Evolutionary conservation across 1,140 invertebrate genomes (phyloP).

Genomic region (Brachionus asplanchnoidis): DNA sequence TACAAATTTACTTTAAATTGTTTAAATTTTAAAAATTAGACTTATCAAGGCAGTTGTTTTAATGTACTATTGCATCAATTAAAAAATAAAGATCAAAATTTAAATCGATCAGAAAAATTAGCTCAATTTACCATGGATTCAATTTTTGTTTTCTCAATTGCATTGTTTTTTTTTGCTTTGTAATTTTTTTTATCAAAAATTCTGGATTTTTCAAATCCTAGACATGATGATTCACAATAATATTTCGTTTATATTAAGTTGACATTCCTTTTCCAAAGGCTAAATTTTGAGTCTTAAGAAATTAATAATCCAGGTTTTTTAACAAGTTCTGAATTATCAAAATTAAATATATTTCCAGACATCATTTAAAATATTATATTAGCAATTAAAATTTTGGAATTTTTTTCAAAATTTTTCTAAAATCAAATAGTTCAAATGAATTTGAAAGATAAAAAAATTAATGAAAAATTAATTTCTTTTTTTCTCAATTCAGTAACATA

Average conservation of each 20-base stretch:
- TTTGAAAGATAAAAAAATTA: no score
- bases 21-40: neutral
- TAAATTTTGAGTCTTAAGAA: neutral
- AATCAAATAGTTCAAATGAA: neutral
- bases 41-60: neutral
- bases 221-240: neutral
- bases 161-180: neutral
- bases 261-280: neutral
- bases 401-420: neutral
- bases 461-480: no score
- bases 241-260: neutral
- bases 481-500: no score
- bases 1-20: neutral
- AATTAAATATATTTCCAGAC: neutral
- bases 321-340: neutral
- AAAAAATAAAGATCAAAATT: neutral
- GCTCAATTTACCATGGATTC: neutral
- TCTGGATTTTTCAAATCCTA: neutral
- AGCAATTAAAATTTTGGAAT: neutral
- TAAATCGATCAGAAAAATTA: neutral
- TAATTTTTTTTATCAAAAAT: neutral
- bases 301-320: neutral
- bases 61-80: neutral
- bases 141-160: no score
- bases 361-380: no score